Base-by-base conservation (phyloP, 2,113 vertebrate species). In the Muscicapa adusta region DNA sequence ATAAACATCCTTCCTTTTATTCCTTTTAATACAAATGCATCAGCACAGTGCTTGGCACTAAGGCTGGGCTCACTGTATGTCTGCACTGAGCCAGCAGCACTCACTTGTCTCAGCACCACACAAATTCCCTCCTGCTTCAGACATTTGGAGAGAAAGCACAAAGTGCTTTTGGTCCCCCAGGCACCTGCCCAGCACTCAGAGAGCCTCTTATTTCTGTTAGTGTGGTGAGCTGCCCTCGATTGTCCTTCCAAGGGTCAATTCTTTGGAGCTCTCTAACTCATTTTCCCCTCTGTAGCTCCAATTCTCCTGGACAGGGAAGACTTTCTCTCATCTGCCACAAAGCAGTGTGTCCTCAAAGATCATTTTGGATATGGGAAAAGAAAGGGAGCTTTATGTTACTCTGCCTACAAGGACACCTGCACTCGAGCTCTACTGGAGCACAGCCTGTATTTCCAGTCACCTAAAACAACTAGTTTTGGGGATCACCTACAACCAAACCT, bases 211-310 rank as follows among this genome's bases (percentile, higher is more conserved):
- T 26, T 62, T 60, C 15, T 17, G 38, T 4, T 53, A 19, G 25
- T 0, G 0, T 0, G 0, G 5, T 8, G 36, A 83, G 38, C 5
- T 72, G 53, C 14, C 19, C 36, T 48, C 1, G 0, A 4, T 1
- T 0, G 1, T 38, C 53, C 51, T 75, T 53, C 26, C 70, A 65
- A 43, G 24, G 31, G 20, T 4, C 67, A 48, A 4, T 1, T 56
- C 34, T 63, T 53, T 16, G 28, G 19, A 78, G n/a, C 10, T 57
- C 63, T 84, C 36, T 11, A 68, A 14, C 2, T 6, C 24, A 7
- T 43, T 18, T 24, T 33, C 8, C 33, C 43, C 48, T 19, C 0
- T 0, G 4, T 5, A 56, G 24, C 40, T 77, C n/a, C 33, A 31
- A 3, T 34, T 68, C 45, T 53, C 45, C 45, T 25, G 14, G 22